A percentile compares a stretch with the other conserved stretches of the same genome.
These are phyloP conservation scores for Phoeniculus purpureus DNA, from an alignment of 2,797 vertebrate species.

Conservation along the genomic window DNA sequence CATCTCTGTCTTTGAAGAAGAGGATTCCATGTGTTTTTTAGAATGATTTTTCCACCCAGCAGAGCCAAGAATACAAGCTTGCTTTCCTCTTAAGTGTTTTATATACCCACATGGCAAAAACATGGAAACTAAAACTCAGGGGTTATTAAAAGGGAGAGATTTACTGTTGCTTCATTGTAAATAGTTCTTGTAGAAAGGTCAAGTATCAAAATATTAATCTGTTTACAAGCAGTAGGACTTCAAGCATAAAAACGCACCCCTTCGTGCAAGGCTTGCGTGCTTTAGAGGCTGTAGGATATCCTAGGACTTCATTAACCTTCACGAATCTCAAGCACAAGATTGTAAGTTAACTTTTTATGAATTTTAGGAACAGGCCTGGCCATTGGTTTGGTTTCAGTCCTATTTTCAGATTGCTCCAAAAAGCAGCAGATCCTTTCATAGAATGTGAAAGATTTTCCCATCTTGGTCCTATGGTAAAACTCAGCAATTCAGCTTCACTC, in stretches of 20 bases:
- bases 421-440: background rate
- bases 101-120: conserved; percentile 6
- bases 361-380: background rate
- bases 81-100: conserved; percentile 43
- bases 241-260: background rate
- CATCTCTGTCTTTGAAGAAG: conserved; percentile 21
- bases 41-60: conserved; percentile 1
- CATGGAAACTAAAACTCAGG: conserved; percentile 2
- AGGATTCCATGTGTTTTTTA: conserved; percentile 32
- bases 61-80: conserved; percentile 43
- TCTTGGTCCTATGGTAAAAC: background rate
- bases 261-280: background rate
- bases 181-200: background rate
- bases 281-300: background rate
- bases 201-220: background rate
- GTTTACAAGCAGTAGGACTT: background rate
- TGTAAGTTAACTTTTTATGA: background rate
- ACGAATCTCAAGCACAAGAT: background rate
- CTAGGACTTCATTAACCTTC: background rate
- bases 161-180: conserved; percentile 26
- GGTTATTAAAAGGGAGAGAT: conserved; percentile 16
- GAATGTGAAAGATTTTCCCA: background rate
- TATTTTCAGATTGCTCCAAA: background rate
- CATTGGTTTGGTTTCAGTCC: background rate
- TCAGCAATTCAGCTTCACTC: background rate